Base-by-base conservation (phyloP, 2,113 vertebrate species). In the Mirza zaza region DNA sequence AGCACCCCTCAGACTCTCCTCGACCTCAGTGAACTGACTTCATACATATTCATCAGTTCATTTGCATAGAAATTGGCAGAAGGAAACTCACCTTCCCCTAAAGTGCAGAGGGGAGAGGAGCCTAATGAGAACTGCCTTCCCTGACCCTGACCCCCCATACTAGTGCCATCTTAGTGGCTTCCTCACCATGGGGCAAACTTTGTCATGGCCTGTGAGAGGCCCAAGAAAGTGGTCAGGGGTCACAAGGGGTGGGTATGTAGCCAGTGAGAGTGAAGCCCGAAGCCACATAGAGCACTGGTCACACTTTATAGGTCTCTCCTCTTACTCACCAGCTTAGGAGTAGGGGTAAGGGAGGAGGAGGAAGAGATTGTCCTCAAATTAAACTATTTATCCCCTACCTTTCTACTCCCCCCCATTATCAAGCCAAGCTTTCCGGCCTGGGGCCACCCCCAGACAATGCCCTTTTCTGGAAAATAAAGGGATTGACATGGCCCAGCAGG, bases 401-500 rank as follows among this genome's bases (percentile, higher is more conserved):
- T 95, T 80, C 70, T 79, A 50, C 67, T 34, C 71, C 39, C 39
- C 34, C 57, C 55, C 79, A 91, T 73, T 52, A 93, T 95, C 79
- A 92, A 95, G 82, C 50, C 85, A 95, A 95, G 82, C 68, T 91
- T 96, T 96, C 85, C 70, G 93, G 94, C 82, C 91, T 97, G 83
- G 67, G 95, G 95, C 96, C 96, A 98, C 95, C 95, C 92, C 93
- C 77, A 92, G 59, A 98, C 96, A 97, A 96, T 97, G 95, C 73
- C 86, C 86, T 96, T 97, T 96, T 96, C 92, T 93, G 91, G 93
- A 97, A 97, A 98, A 82, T 96, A 97, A 97, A 83, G 82, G 73
- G 94, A 97, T 86, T 97, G 96, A 97, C 97, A 97, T 90, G 68
- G 95, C 88, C 86, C 94, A 96, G 94, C 94, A 97, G 97, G 97